Conservation (phyloP, 2,113 vertebrate genomes). For the Regulus satrapa region DNA sequence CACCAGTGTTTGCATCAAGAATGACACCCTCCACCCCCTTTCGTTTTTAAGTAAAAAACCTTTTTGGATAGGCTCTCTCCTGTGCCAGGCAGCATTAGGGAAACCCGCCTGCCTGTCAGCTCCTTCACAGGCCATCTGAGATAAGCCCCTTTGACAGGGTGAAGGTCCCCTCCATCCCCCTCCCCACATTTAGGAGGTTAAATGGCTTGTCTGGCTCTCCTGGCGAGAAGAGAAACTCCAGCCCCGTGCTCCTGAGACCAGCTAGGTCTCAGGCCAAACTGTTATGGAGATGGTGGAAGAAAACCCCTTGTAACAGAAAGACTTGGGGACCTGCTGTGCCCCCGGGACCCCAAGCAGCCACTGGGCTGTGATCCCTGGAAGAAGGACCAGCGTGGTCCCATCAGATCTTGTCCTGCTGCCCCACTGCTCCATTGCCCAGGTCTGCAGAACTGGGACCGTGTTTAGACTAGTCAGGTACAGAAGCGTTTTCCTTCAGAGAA, state of each 20-base stretch:
- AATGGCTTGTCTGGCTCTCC: slow-evolving; percentile 35
- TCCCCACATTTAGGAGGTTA: too few relatives aligned
- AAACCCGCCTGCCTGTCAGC: not conserved
- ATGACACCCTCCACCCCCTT: not conserved
- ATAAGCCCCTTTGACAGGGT: not conserved
- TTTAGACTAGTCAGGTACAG: not conserved
- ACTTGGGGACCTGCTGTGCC: not conserved
- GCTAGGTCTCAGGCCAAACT: not conserved
- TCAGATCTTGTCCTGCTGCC: not conserved
- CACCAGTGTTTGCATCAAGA: not conserved
- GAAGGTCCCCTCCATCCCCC: not conserved
- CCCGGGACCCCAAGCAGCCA: accelerated
- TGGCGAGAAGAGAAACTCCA: not conserved
- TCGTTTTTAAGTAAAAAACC: not conserved
- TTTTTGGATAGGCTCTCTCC: not conserved
- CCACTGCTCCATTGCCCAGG: not conserved
- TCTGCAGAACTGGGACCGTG: not conserved
- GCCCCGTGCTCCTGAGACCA: not conserved
- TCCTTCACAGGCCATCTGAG: slow-evolving; percentile 25
- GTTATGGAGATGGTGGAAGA: not conserved
- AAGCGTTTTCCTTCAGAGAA: not conserved
- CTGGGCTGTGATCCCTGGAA: not conserved
- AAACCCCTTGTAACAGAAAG: not conserved
- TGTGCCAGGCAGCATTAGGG: not conserved
- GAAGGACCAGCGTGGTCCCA: not conserved